Base-by-base conservation (phyloP, 2,113 vertebrate species). In the Crypturellus undulatus region DNA sequence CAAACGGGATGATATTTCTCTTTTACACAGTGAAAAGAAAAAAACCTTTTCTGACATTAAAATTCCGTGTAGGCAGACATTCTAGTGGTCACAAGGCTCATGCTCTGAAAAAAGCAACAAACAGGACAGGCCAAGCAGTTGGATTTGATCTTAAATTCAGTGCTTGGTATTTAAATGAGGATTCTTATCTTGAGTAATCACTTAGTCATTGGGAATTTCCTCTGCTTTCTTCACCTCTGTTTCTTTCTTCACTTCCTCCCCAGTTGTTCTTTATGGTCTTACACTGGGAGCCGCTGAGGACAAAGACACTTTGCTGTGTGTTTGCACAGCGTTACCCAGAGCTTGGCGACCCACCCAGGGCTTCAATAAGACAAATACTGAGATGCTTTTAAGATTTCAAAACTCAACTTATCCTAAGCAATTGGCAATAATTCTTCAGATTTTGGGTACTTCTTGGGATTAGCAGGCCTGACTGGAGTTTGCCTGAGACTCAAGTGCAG, bases 351-450 rank as follows among this genome's bases (percentile, higher is more conserved):
- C 8, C 51, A 32, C 52, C 63, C 63, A 51, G 30, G 28, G 30
- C 75, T 79, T 70, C 71, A 15, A 1, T 54, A 67, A 82, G 1
- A 87, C 71, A 79, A 85, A 67, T 24, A 73, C 22, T 7, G 51
- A 83, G 63, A 63, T 78, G 60, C 64, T 90, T 34, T 12, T 56
- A 73, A 40, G 69, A 32, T 78, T 90, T 71, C 68, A 28, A 28
- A 71, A 15, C 22, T 67, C 54, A 77, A 21, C 9, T 43, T 49
- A 59, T 10, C n/a, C 64, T 26, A 59, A 56, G 60, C 42, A 64
- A 12, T 9, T 77, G 79, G 56, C 82, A 93, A 1, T 17, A 36
- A 34, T 32, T 72, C 32, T 71, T 89, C 79, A 70, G 90, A 30
- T 34, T 63, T 8, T 36, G 34, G 79, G 71, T 71, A 72, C 70